Base-by-base conservation (phyloP, 2,888 invertebrate genomes). In the Microplitis deprimator region DNA sequence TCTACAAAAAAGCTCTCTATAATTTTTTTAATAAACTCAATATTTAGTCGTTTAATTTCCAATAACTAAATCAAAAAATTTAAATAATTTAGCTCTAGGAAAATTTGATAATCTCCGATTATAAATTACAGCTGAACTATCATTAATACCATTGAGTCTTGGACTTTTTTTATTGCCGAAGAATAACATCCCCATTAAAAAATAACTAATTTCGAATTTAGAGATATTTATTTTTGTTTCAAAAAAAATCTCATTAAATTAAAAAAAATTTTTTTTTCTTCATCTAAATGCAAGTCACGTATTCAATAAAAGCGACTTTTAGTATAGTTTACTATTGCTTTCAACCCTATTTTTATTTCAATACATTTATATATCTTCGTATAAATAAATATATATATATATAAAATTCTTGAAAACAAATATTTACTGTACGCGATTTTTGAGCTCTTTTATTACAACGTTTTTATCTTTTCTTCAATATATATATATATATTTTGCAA, bases 251-350 rank as follows among this genome's bases (percentile, higher is more conserved):
- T 68, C 3, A 40, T 40, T 68, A 16, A 40, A 38, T 4, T 10
- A 0, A 50, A 20, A 50, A 20, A 50, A 50, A 50, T 50, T 50
- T 50, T 50, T 50, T 13, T 50, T 8, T 50, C 13, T 50, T 6
- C 13, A 38, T 65, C 29, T 10, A 65, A 65, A 65, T 65, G 65
- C 20, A 20, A 65, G 65, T 29, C 65, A 65, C 65, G 65, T 29
- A 65, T 65, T 29, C 65, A 65, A 65, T 65, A 65, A 65, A 13
- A 65, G 16, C 10, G 20, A 13, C 65, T 29, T 65, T 65, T 65
- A 65, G 65, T 29, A 29, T 20, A 29, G 65, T 50, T 50, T 13
- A 10, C 50, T 50, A 50, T 50, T 50, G 50, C 50, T 50, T 13
- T 50, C 50, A 50, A 50, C 50, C 50, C 50, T 50, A 50, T 50